phyloP scores from a whole-genome alignment of 92 coral and sea anemone species.

The Siderastrea radians region DNA sequence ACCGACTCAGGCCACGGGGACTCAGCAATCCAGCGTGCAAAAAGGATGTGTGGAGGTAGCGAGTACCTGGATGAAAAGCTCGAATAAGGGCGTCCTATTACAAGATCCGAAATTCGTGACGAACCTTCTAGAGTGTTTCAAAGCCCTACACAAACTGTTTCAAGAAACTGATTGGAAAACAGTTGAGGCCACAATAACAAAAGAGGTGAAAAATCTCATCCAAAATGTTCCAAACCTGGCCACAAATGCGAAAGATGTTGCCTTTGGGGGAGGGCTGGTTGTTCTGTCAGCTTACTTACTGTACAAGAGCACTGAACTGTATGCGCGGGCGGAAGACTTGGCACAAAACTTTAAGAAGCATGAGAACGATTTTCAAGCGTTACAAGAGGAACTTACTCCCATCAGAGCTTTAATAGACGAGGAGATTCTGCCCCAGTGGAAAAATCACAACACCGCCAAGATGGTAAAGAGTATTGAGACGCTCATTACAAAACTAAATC shows the following conservation, averaged over 20 bases:
- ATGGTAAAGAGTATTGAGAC: background rate
- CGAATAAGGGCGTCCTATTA: no score
- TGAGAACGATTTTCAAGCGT: background rate
- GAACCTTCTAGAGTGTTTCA: no score
- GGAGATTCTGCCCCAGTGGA: background rate
- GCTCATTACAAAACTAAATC: background rate
- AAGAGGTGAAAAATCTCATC: background rate
- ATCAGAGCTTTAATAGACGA: background rate
- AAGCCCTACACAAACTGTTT: background rate
- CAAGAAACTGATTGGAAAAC: background rate
- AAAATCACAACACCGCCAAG: background rate
- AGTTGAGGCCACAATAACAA: background rate
- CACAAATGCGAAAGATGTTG: background rate
- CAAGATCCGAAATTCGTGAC: no score
- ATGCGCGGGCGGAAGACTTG: background rate
- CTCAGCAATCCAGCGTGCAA: no score
- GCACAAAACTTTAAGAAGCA: background rate
- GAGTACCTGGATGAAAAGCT: no score
- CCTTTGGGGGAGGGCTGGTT: background rate
- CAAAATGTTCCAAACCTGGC: background rate
- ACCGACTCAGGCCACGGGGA: no score
- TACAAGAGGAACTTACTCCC: background rate
- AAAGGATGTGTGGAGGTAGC: no score
- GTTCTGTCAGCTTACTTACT: background rate
- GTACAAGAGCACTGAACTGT: background rate